These are phyloP conservation scores for Allacma fusca DNA, from an alignment of 2,888 invertebrate genomes.

Conservation along the genomic window DNA sequence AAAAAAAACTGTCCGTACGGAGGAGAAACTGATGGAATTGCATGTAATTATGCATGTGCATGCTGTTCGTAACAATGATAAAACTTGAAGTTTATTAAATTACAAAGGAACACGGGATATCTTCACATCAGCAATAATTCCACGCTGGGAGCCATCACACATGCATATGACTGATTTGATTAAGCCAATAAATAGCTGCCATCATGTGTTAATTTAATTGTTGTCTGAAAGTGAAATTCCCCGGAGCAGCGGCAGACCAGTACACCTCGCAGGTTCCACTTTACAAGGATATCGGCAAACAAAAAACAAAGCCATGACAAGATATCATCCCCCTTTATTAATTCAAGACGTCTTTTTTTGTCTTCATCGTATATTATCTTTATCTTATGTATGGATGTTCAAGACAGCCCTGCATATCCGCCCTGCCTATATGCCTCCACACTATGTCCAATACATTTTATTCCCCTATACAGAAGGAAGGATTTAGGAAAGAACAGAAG, in stretches of 20 bases:
- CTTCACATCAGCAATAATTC: conserved; percentile 2
- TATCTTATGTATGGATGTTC: no score
- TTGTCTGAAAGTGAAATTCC: background rate
- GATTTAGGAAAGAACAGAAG: no score
- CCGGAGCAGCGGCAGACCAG: background rate
- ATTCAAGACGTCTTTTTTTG: background rate
- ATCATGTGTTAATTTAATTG: conserved; percentile 13
- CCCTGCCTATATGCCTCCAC: no score
- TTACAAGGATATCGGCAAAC: background rate
- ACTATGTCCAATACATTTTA: no score
- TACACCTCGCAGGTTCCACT: background rate
- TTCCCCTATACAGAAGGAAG: no score
- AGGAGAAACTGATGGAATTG: no score
- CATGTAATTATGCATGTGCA: no score
- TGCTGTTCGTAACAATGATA: no score
- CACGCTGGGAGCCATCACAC: background rate
- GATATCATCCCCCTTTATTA: background rate
- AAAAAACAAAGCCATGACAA: conserved; percentile 1
- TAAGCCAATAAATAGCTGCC: background rate
- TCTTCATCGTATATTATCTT: no score
- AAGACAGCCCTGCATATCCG: no score
- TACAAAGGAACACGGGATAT: background rate
- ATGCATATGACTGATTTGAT: conserved; percentile 1
- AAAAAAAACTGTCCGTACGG: no score
- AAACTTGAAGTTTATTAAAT: no score